Percentiles rank a stretch among this genome's conserved stretches.
These are phyloP conservation scores for Diachasma alloeum DNA, from an alignment of 1,140 invertebrate species.

Conservation along the genomic window DNA sequence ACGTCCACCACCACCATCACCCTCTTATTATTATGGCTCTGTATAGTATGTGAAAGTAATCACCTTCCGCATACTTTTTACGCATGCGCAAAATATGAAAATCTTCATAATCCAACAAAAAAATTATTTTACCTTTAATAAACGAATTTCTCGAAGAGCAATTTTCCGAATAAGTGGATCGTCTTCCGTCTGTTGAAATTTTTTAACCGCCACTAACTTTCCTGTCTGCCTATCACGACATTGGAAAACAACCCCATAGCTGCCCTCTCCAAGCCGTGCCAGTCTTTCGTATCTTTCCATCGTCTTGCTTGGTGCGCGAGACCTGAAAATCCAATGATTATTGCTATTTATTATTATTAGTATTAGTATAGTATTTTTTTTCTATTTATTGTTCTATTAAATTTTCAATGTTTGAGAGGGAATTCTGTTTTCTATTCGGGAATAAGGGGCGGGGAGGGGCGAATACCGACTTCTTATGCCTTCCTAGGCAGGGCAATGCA, in stretches of 20 bases:
- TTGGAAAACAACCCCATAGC: conserved; percentile 98
- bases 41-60: not conserved
- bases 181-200: conserved; percentile 98
- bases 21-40: not conserved
- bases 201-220: conserved; percentile 97
- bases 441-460: too few species aligned
- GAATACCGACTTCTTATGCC: conserved; percentile 55
- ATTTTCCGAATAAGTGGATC: conserved; percentile 99
- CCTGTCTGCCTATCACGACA: conserved; percentile 96
- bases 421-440: too few species aligned
- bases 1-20: conserved; percentile 44
- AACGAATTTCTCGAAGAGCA: conserved; percentile 94
- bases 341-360: not conserved
- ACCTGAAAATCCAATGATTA: conserved; percentile 63
- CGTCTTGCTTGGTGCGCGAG: conserved; percentile 82
- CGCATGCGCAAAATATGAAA: not conserved
- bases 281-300: conserved; percentile 99
- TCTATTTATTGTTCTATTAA: not conserved
- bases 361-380: not conserved
- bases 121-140: conserved; percentile 84
- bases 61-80: too few species aligned
- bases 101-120: not conserved
- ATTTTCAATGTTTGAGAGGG: too few species aligned
- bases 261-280: conserved; percentile 96
- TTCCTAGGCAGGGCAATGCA: conserved; percentile 58